These are phyloP conservation scores for Enteromius thamalakanensis DNA, from an alignment of 2,797 vertebrate species.

Conservation along the genomic window DNA sequence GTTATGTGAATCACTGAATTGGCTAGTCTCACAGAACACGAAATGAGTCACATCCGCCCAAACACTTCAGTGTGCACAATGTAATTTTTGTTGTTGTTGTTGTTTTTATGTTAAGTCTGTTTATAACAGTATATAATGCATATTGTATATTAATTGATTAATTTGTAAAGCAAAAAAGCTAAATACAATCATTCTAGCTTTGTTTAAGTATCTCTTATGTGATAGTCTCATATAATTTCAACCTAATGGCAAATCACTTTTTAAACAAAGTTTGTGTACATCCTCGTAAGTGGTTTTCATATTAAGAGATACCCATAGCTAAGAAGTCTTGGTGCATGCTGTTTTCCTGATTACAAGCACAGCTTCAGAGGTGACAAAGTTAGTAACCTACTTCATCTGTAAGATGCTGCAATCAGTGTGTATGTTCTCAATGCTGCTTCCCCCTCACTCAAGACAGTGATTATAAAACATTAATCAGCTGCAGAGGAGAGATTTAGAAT, in stretches of 20 bases:
- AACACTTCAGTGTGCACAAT: background rate
- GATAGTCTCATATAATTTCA: background rate
- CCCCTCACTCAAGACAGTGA: slow-evolving; percentile 39
- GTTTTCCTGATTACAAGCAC: slow-evolving; percentile 46
- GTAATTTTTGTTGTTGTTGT: background rate
- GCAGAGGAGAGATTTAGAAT: slow-evolving; percentile 42
- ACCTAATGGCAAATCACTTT: background rate
- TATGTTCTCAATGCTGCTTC: slow-evolving; percentile 30
- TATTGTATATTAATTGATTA: too few relatives aligned
- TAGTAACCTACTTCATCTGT: slow-evolving; percentile 25
- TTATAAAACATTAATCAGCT: slow-evolving; percentile 47
- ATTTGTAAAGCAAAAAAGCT: too few relatives aligned
- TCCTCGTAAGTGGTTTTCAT: background rate
- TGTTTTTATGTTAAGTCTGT: background rate
- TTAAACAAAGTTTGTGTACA: slow-evolving; percentile 15
- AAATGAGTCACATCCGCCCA: background rate
- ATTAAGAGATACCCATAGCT: slow-evolving; percentile 8
- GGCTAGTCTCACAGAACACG: background rate
- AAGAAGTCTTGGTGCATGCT: slow-evolving; percentile 18
- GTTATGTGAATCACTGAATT: slow-evolving; percentile 5
- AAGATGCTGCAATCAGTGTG: slow-evolving; percentile 27
- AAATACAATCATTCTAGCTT: background rate
- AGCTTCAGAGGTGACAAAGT: slow-evolving; percentile 37
- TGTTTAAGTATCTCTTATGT: background rate
- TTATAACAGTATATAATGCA: background rate